phyloP scores from a whole-genome alignment of 23 tunicate species.

The Halocynthia roretzi region DNA sequence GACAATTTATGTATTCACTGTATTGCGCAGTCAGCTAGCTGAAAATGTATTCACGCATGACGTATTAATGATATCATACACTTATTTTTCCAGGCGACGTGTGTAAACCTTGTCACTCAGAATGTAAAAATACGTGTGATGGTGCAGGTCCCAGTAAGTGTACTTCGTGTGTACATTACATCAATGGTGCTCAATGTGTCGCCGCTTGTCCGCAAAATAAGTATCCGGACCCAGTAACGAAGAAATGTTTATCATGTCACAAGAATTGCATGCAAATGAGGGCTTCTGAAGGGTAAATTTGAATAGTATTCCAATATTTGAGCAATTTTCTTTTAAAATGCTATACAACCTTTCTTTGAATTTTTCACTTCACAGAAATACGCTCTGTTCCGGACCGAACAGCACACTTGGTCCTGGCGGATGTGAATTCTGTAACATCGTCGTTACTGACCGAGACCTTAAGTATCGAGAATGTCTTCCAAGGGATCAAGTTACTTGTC shows the following conservation, averaged over 20 bases:
- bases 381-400: slow-evolving; percentile 67
- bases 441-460: slow-evolving; percentile 30
- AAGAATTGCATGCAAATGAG: slow-evolving; percentile 20
- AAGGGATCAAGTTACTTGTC: slow-evolving; percentile 27
- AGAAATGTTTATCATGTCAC: slow-evolving; percentile 46
- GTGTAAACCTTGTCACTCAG: slow-evolving; percentile 35
- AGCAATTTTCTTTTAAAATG: neutral
- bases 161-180: slow-evolving; percentile 30
- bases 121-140: slow-evolving; percentile 41
- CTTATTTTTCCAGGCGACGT: slow-evolving; percentile 16
- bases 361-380: neutral
- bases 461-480: slow-evolving; percentile 40
- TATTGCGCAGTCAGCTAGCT: neutral
- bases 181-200: slow-evolving; percentile 32
- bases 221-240: slow-evolving; percentile 26
- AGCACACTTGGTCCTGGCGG: slow-evolving; percentile 54
- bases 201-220: slow-evolving; percentile 39
- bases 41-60: too few species aligned
- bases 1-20: neutral
- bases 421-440: slow-evolving; percentile 49
- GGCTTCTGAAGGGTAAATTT: slow-evolving; percentile 24
- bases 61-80: neutral
- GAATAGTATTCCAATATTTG: neutral
- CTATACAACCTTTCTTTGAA: neutral
- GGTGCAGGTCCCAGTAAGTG: slow-evolving; percentile 79